Evolutionary conservation across 2,888 invertebrate genomes (phyloP).

Genomic region (Oscheius sp.): DNA sequence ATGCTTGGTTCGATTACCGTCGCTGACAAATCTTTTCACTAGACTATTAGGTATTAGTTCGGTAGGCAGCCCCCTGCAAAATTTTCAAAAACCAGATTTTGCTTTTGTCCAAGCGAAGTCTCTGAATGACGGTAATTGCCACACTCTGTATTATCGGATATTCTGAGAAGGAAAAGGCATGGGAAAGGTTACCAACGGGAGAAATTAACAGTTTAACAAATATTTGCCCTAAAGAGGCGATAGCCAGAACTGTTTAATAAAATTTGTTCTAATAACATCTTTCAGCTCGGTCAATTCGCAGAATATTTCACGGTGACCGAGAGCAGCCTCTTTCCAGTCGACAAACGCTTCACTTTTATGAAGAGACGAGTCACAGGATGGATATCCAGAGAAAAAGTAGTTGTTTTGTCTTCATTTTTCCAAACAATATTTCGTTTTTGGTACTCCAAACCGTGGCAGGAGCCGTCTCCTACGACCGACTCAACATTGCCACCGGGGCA

Average conservation of each 20-base stretch:
- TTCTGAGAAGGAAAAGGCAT: too few relatives aligned
- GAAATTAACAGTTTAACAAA: too few relatives aligned
- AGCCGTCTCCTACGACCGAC: conserved; percentile 81
- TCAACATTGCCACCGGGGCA: conserved; percentile 93
- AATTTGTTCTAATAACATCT: neutral
- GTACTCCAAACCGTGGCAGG: neutral
- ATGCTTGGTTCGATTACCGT: too few relatives aligned
- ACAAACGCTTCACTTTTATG: conserved; percentile 49
- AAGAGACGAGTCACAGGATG: conserved; percentile 53
- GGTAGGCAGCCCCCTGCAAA: too few relatives aligned
- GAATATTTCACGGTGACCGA: conserved; percentile 74
- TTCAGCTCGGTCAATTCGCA: conserved; percentile 83
- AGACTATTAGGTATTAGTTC: too few relatives aligned
- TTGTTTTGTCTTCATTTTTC: neutral
- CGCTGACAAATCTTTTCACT: too few relatives aligned
- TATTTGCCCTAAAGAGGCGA: neutral
- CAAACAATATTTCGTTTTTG: too few relatives aligned
- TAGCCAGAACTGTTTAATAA: conserved; percentile 29
- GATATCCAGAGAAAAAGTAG: conserved; percentile 46
- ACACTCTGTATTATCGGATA: too few relatives aligned
- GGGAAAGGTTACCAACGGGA: too few relatives aligned
- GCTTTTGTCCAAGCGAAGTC: too few relatives aligned
- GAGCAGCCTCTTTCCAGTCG: conserved; percentile 36
- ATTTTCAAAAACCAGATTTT: too few relatives aligned
- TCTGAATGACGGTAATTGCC: too few relatives aligned